These are phyloP conservation scores for Fissipunctia ypsillon DNA, from an alignment of 2,888 invertebrate species.

Conservation along the genomic window DNA sequence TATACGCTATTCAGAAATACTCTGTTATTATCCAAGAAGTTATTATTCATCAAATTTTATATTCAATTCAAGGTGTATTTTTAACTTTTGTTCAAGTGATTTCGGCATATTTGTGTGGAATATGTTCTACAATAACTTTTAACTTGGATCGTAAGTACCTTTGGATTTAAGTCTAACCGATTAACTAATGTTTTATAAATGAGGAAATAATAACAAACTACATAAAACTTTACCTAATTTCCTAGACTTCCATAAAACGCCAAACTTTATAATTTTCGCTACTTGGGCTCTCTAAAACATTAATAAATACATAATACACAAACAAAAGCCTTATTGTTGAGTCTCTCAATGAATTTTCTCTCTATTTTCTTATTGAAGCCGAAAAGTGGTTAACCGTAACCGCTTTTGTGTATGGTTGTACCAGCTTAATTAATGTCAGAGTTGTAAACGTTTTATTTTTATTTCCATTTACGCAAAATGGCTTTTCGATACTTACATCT, in stretches of 20 bases:
- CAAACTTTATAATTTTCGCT: not conserved
- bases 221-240: not conserved
- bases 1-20: conserved; percentile 37
- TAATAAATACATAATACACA: not conserved
- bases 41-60: conserved; percentile 32
- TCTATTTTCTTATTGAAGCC: conserved; percentile 15
- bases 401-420: conserved; percentile 35
- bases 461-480: conserved; percentile 36
- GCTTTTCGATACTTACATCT: conserved; percentile 27
- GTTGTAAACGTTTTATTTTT: conserved; percentile 36
- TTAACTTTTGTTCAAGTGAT: conserved; percentile 60
- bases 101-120: conserved; percentile 43
- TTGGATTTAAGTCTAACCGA: not conserved
- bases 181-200: not conserved
- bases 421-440: conserved; percentile 36
- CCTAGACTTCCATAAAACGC: not conserved
- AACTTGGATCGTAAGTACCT: conserved; percentile 51
- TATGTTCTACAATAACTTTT: conserved; percentile 18
- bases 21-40: conserved; percentile 10
- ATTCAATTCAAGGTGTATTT: conserved; percentile 57
- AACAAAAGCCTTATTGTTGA: not conserved
- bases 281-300: not conserved
- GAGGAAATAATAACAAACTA: not conserved
- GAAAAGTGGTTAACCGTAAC: conserved; percentile 39
- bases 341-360: conserved; percentile 9